A percentile compares a stretch with the other conserved stretches of the same genome.
These are phyloP conservation scores for Amphimallon solstitiale DNA, from an alignment of 2,888 invertebrate species.

Conservation along the genomic window DNA sequence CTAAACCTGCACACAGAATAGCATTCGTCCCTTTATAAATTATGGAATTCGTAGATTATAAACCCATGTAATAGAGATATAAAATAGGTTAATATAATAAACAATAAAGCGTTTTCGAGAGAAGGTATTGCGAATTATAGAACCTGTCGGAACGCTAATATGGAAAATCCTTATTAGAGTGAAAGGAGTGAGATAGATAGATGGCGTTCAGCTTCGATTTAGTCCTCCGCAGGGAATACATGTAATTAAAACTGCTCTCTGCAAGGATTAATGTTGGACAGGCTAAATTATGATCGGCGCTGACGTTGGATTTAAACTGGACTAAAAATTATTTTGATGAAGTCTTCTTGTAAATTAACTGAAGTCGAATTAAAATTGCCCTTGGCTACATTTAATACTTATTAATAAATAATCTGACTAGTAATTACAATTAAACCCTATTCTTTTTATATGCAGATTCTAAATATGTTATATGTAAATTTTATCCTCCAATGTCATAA, in stretches of 20 bases:
- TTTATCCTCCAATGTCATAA: too few species aligned
- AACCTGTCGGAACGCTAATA: slow-evolving; percentile 13
- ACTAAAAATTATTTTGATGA: slow-evolving; percentile 55
- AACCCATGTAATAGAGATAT: slow-evolving; percentile 21
- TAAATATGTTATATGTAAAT: too few species aligned
- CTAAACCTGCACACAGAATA: slow-evolving; percentile 20
- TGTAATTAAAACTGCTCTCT: slow-evolving; percentile 62
- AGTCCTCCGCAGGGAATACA: slow-evolving; percentile 57
- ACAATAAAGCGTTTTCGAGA: slow-evolving; percentile 39
- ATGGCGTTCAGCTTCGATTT: slow-evolving; percentile 53
- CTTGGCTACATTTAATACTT: slow-evolving; percentile 28
- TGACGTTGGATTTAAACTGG: slow-evolving; percentile 55
- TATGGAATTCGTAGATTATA: slow-evolving; percentile 26
- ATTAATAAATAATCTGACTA: slow-evolving; percentile 37
- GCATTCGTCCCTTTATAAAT: slow-evolving; percentile 14
- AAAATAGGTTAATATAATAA: slow-evolving; percentile 39
- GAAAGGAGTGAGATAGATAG: slow-evolving; percentile 5
- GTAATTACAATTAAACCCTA: slow-evolving; percentile 35
- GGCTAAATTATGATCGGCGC: slow-evolving; percentile 57
- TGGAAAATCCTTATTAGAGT: slow-evolving; percentile 6
- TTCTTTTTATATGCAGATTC: background rate
- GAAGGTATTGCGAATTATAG: slow-evolving; percentile 32
- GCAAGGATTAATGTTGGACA: slow-evolving; percentile 59
- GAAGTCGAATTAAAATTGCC: slow-evolving; percentile 39
- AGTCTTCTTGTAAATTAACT: slow-evolving; percentile 52